Evolutionary conservation across 2,797 vertebrate genomes (phyloP), one percentile per base, ranked within the genome.

Genomic region (Podargus strigoides): DNA sequence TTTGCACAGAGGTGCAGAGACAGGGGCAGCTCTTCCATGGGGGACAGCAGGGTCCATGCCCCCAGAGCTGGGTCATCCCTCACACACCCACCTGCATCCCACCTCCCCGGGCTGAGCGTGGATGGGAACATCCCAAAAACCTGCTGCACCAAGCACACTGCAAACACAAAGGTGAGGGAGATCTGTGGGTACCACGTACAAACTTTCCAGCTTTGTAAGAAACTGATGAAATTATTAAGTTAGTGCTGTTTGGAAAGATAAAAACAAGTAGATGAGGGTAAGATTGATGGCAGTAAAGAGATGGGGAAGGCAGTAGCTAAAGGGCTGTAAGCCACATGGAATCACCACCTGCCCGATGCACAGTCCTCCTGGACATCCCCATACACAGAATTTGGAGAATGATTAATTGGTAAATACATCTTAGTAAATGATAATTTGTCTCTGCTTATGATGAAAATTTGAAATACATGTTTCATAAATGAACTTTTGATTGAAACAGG

Each of bases 361-460:
- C 26, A 18, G 41, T 23, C 21, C 23, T 12, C 62, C 24, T 14
- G 4, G 53, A 16, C 50, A 69, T 19, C 50, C 46, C 27, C n/a
- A 9, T 5, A 37, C 7, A 9, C 30, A 37, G 44, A 37, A 44
- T 1, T 26, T 0, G 1, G 7, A 34, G 37, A n/a, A 70, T n/a
- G n/a, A n/a, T n/a, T n/a, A n/a, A 42, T 12, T 8, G 17, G 28
- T 56, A 52, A 75, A 69, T 9, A 15, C 8, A n/a, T 17, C 39
- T 26, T 23, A 27, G 14, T 7, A 36, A 13, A 9, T 24, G 19
- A n/a, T 6, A 9, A 36, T 21, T 19, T 68, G 21, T 32, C 49
- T 46, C 30, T 49, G 8, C 28, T 27, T 11, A 19, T 1, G 15
- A 39, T 14, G 17, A 60, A 58, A 32, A 24, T 46, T 32, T 62